Percentiles rank a stretch among this genome's conserved stretches.
These are phyloP conservation scores for Harlomillsia oculata DNA, from an alignment of 1,140 invertebrate genomes.

Conservation along the genomic window DNA sequence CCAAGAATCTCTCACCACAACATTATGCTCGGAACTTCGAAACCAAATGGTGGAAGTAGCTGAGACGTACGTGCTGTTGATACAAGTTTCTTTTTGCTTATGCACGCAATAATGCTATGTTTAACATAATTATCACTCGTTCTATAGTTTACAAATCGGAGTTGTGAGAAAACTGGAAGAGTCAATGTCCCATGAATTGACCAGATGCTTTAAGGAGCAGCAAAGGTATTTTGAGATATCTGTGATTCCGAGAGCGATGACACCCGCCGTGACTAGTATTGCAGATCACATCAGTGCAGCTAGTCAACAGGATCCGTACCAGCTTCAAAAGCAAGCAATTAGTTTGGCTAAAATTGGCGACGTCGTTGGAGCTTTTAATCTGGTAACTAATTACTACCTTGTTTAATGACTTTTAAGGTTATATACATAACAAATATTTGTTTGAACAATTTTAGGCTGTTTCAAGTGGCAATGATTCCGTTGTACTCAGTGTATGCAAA, in stretches of 20 bases:
- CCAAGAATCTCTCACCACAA: constrained; percentile 18
- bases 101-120: not conserved
- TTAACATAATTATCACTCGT: not conserved
- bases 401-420: no score
- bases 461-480: constrained; percentile 13
- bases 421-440: no score
- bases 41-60: constrained; percentile 21
- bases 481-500: constrained; percentile 28
- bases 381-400: no score
- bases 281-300: constrained; percentile 10
- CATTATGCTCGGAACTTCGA: constrained; percentile 24
- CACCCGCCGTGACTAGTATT: constrained; percentile 25
- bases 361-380: constrained; percentile 25
- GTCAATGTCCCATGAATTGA: constrained; percentile 15
- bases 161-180: constrained; percentile 32
- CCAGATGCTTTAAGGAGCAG: constrained; percentile 27
- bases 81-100: not conserved
- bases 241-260: constrained; percentile 21
- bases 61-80: constrained; percentile 1
- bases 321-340: constrained; percentile 11
- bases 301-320: constrained; percentile 6
- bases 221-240: constrained; percentile 30
- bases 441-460: constrained; percentile 16
- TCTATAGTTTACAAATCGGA: constrained; percentile 19
- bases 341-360: constrained; percentile 24